A percentile compares a stretch with the other conserved stretches of the same genome.
phyloP scores from a whole-genome alignment of 2,797 vertebrate species.

The Podarcis siculus region DNA sequence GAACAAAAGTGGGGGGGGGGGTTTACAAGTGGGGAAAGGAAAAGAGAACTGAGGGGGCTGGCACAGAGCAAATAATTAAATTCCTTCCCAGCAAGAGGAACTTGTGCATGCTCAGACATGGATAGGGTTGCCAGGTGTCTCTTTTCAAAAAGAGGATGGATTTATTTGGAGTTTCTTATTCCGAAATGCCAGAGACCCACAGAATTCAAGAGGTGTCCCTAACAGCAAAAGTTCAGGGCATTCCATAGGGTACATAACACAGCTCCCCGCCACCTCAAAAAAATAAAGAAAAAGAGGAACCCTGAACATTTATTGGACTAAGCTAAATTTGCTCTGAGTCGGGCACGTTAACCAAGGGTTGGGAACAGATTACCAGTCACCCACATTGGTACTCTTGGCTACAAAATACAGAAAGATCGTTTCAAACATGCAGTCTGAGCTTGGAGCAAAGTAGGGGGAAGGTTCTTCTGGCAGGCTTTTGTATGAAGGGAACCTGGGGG shows the following conservation, averaged over 20 bases:
- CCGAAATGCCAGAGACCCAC: background rate
- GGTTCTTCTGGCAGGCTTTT: too few relatives aligned
- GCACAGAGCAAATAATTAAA: slow-evolving; percentile 15
- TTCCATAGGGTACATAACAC: background rate
- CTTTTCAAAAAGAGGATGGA: background rate
- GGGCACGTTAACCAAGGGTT: too few relatives aligned
- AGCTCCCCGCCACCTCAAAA: too few relatives aligned
- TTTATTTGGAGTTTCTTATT: slow-evolving; percentile 3
- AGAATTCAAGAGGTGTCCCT: background rate
- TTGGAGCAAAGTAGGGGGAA: too few relatives aligned
- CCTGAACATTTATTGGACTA: background rate
- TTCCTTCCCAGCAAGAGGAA: slow-evolving; percentile 12
- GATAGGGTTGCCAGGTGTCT: slow-evolving; percentile 20
- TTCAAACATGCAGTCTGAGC: too few relatives aligned
- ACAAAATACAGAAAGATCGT: too few relatives aligned
- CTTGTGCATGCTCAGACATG: background rate
- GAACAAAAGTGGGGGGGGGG: background rate
- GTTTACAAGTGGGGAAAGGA: background rate
- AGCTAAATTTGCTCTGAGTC: background rate
- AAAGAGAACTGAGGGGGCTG: slow-evolving; percentile 12
- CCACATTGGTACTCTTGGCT: too few relatives aligned
- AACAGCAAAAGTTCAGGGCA: background rate
- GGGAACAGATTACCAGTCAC: too few relatives aligned
- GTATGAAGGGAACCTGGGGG: too few relatives aligned
- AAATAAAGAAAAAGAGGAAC: background rate